Conservation (phyloP, 2,888 invertebrate genomes). For the Tupiocoris notatus region DNA sequence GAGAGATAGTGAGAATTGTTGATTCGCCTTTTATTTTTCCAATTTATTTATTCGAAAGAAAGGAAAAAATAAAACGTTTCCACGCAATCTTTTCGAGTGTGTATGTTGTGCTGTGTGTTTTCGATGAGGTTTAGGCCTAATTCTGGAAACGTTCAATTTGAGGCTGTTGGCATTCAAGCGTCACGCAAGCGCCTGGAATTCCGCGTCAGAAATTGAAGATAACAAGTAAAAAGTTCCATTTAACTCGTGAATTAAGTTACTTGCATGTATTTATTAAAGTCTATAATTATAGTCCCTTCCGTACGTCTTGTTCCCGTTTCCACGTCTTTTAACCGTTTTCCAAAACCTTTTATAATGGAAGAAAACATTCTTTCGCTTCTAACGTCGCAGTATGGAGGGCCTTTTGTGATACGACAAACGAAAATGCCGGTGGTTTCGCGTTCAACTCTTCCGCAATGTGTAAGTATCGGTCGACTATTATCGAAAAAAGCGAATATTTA, state of each 20-base stretch:
- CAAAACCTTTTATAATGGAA: background rate
- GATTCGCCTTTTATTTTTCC: slow-evolving; percentile 1
- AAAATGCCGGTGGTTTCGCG: background rate
- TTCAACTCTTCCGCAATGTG: background rate
- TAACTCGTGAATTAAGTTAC: slow-evolving; percentile 24
- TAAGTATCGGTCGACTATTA: too few species aligned
- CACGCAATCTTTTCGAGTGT: too few species aligned
- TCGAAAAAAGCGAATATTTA: too few species aligned
- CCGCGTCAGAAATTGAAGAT: background rate
- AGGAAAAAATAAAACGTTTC: background rate
- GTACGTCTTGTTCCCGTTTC: background rate
- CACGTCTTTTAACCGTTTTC: background rate
- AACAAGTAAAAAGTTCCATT: slow-evolving; percentile 27
- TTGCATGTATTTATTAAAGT: slow-evolving; percentile 26
- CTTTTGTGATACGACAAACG: background rate
- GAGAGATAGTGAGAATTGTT: slow-evolving; percentile 10
- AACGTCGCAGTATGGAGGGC: background rate
- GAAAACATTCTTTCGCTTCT: background rate
- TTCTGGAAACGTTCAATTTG: background rate
- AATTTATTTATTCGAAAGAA: slow-evolving; percentile 16
- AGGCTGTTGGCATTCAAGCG: background rate
- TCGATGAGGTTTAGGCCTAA: slow-evolving; percentile 11
- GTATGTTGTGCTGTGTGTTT: slow-evolving; percentile 4
- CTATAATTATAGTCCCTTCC: slow-evolving; percentile 8
- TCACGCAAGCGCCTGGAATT: background rate